Evolutionary conservation across 1,140 invertebrate species (phyloP).

Genomic region (Lethocerus indicus): DNA sequence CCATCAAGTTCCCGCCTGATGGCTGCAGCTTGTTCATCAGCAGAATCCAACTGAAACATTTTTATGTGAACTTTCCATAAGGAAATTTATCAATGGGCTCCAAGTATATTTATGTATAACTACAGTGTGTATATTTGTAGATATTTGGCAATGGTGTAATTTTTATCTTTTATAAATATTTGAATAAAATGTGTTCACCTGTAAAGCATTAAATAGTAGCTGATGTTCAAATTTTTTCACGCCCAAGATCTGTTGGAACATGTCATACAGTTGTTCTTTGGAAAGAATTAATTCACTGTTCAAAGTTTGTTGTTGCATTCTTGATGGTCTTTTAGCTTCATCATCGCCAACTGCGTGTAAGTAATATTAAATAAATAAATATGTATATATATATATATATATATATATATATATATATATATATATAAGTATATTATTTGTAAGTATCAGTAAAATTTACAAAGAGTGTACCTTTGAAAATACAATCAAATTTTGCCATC

Average conservation of each 20-base stretch:
- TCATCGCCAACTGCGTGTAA: constrained; percentile 47
- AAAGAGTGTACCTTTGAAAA: constrained; percentile 62
- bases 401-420: background rate
- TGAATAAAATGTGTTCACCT: constrained; percentile 41
- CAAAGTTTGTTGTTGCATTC: constrained; percentile 71
- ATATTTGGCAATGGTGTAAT: no score
- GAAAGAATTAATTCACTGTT: constrained; percentile 84
- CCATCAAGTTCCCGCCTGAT: constrained; percentile 96
- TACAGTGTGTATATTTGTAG: no score
- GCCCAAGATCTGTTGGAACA: constrained; percentile 97
- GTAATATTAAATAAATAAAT: background rate
- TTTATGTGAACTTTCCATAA: no score
- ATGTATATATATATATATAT: background rate
- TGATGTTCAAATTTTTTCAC: constrained; percentile 99
- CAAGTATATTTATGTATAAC: no score
- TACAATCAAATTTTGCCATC: constrained; percentile 99
- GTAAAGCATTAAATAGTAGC: constrained; percentile 93
- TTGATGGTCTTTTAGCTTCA: constrained; percentile 65
- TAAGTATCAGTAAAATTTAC: background rate
- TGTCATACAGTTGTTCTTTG: constrained; percentile 97
- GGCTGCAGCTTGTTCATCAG: constrained; percentile 98
- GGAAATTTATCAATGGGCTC: no score
- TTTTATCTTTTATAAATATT: background rate
- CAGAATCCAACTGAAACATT: constrained; percentile 80
- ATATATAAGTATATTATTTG: background rate